Conservation (phyloP, 2,113 vertebrate species). For the Grallaria varia region DNA sequence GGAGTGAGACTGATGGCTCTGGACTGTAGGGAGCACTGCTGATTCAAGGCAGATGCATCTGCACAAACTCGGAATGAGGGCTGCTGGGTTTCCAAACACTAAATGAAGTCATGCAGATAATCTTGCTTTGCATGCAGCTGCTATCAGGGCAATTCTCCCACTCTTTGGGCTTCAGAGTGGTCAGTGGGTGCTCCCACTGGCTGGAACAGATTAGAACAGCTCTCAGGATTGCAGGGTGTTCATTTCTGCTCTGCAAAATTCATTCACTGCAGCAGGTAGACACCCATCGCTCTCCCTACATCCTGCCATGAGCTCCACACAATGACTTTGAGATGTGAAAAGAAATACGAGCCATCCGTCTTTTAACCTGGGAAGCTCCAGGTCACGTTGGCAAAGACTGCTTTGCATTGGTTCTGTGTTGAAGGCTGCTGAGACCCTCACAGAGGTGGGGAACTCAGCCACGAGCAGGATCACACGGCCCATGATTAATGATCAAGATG, state of each 20-base stretch:
- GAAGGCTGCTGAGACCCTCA: neutral
- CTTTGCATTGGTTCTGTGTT: neutral
- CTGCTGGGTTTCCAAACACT: neutral
- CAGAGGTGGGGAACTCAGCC: neutral
- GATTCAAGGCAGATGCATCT: constrained; percentile 53
- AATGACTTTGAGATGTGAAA: neutral
- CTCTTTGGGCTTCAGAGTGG: neutral
- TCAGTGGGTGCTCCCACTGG: neutral
- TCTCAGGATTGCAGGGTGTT: neutral
- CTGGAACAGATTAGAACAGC: neutral
- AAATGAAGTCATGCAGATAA: constrained; percentile 30
- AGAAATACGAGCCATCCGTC: neutral
- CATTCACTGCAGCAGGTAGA: neutral
- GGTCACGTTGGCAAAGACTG: neutral
- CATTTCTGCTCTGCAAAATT: neutral
- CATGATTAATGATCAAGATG: neutral
- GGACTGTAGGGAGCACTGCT: constrained; percentile 33
- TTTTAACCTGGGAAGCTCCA: neutral
- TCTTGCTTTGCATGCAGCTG: constrained; percentile 33
- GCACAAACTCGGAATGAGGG: constrained; percentile 13
- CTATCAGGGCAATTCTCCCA: constrained; percentile 48
- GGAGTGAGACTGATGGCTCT: neutral
- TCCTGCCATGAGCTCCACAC: neutral
- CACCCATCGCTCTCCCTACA: neutral
- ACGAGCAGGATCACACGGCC: neutral